Base-by-base conservation (phyloP, 2,888 invertebrate genomes). In the Volucella bombylans region DNA sequence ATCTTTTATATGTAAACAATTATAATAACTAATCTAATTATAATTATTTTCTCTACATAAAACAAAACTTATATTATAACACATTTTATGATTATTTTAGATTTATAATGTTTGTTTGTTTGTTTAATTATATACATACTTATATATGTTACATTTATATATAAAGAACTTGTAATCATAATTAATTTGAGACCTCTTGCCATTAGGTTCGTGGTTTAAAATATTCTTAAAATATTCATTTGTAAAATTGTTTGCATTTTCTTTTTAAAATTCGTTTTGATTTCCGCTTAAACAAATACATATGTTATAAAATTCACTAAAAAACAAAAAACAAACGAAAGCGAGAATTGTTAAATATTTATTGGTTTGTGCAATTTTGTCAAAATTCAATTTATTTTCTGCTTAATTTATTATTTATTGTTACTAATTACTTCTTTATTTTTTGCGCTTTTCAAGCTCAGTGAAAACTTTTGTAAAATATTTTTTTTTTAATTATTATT, bases 331-430 rank as follows among this genome's bases (percentile, higher is more conserved):
- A 39, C 2, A 12, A 64, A 31, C 18, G 14, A 71, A 59, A 45
- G 39, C 15, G 67, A 81, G 62, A 43, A 49, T 81, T 85, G 85
- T 85, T 77, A 64, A 85, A 81, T 85, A 85, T 85, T 85, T 85
- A 85, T 85, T 85, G 80, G 80, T 80, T 85, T 72, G 85, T 85
- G 85, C 85, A 85, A 85, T 80, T 77, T 80, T 80, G 50, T 80
- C 80, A 81, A 85, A 85, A 80, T 85, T 83, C 23, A 14, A 50
- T 67, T 80, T 82, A 50, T 72, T 38, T 15, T 49, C 12, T 72
- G 39, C 41, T 59, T 82, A 61, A 85, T 85, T 85, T 80, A 80
- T 80, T 85, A 72, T 80, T 85, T 85, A 77, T 85, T 81, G 76
- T 85, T 81, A 77, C 23, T 23, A 23, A 23, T 23, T 23, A 23